phyloP scores from a whole-genome alignment of 2,888 invertebrate genomes.

The Catocala fraxini region DNA sequence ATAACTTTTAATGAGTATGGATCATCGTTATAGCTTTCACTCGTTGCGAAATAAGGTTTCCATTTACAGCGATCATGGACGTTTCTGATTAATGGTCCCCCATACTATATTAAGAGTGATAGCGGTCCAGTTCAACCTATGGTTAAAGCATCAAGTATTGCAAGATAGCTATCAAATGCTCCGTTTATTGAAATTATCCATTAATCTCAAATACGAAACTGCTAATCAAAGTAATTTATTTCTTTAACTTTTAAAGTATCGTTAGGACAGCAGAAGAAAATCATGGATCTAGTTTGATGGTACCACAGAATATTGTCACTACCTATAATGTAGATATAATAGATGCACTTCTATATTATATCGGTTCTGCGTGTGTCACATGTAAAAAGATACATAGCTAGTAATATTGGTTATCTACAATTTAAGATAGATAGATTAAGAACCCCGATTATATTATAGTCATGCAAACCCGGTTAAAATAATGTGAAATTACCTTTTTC shows the following conservation, averaged over 20 bases:
- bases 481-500: too few relatives aligned
- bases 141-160: slow-evolving; percentile 39
- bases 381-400: too few relatives aligned
- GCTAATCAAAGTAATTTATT: slow-evolving; percentile 1
- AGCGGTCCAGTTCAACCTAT: slow-evolving; percentile 25
- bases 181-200: slow-evolving; percentile 25
- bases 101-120: slow-evolving; percentile 46
- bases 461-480: too few relatives aligned
- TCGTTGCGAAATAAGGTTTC: slow-evolving; percentile 45
- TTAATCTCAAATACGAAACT: slow-evolving; percentile 6
- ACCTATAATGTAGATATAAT: too few relatives aligned
- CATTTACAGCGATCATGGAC: slow-evolving; percentile 38
- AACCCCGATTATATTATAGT: too few relatives aligned
- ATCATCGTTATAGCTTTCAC: slow-evolving; percentile 36
- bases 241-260: not conserved
- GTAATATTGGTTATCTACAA: too few relatives aligned
- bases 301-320: too few relatives aligned
- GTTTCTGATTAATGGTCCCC: slow-evolving; percentile 45
- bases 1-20: slow-evolving; percentile 34
- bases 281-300: too few relatives aligned
- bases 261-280: too few relatives aligned
- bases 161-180: slow-evolving; percentile 14
- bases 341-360: too few relatives aligned
- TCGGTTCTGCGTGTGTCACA: too few relatives aligned
- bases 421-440: too few relatives aligned